Conservation (phyloP, 2,888 invertebrate genomes). For the Macaria notata region DNA sequence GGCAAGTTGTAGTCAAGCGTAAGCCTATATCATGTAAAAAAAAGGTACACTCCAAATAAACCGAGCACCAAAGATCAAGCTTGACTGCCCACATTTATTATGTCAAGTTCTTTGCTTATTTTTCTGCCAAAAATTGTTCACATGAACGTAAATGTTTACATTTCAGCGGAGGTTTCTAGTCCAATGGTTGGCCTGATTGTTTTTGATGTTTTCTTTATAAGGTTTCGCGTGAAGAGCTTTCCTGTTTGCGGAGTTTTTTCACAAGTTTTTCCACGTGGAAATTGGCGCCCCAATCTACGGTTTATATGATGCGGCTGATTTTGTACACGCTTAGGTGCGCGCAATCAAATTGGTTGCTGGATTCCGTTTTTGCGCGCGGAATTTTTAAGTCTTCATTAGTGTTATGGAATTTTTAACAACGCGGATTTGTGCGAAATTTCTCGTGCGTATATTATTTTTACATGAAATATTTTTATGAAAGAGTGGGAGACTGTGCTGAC, state of each 20-base stretch:
- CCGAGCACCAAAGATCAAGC: too few species aligned
- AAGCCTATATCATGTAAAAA: too few species aligned
- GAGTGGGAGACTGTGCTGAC: too few species aligned
- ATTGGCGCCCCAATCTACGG: slow-evolving; percentile 20
- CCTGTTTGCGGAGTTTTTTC: slow-evolving; percentile 3
- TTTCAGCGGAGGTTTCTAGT: slow-evolving; percentile 17
- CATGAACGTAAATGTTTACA: slow-evolving; percentile 10
- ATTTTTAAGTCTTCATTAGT: slow-evolving; percentile 15
- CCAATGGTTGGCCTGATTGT: slow-evolving; percentile 29
- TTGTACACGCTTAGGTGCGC: slow-evolving; percentile 17
- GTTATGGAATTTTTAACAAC: not conserved
- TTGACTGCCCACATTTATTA: too few species aligned
- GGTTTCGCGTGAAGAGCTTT: slow-evolving; percentile 9
- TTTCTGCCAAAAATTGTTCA: slow-evolving; percentile 13
- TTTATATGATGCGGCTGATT: slow-evolving; percentile 21
- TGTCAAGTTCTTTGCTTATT: too few species aligned
- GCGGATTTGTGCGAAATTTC: too few species aligned
- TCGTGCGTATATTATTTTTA: too few species aligned
- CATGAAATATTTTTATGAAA: too few species aligned
- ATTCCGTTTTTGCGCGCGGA: slow-evolving; percentile 3
- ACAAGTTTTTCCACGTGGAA: slow-evolving; percentile 24
- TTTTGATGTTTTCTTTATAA: slow-evolving; percentile 28
- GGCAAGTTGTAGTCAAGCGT: too few species aligned
- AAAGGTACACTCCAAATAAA: too few species aligned
- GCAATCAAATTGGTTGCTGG: slow-evolving; percentile 16